Conservation (phyloP, 1,140 invertebrate species). For the Pygmarrhopalites habei region DNA sequence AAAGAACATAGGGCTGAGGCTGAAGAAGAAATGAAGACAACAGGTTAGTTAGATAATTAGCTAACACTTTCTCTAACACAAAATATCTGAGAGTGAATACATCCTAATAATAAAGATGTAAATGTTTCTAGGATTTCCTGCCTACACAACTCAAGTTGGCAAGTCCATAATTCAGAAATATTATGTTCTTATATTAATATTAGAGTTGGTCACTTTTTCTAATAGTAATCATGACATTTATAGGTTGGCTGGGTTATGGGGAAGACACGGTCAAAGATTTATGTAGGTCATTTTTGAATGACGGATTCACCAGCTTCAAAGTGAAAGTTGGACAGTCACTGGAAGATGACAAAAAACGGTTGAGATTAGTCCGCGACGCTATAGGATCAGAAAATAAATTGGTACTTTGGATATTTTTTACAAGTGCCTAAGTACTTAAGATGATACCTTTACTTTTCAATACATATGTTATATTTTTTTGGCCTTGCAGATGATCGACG, state of each 20-base stretch:
- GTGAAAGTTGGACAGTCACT: conserved; percentile 78
- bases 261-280: conserved; percentile 59
- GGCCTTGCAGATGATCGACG: conserved; percentile 89
- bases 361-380: conserved; percentile 60
- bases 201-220: no score
- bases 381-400: conserved; percentile 67
- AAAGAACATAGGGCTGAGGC: conserved; percentile 49
- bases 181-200: no score
- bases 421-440: no score
- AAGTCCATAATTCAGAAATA: no score
- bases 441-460: no score
- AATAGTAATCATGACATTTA: no score
- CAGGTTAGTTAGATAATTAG: no score
- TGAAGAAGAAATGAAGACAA: conserved; percentile 51
- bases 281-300: conserved; percentile 61
- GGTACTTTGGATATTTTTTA: no score
- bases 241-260: conserved; percentile 73
- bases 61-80: no score
- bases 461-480: no score
- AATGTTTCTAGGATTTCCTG: conserved; percentile 69
- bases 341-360: conserved; percentile 66
- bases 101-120: no score
- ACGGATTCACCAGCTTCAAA: conserved; percentile 78
- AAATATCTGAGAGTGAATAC: no score
- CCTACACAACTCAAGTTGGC: conserved; percentile 56